These are phyloP conservation scores for Priocnemis perturbator DNA, from an alignment of 2,888 invertebrate species.

Conservation along the genomic window DNA sequence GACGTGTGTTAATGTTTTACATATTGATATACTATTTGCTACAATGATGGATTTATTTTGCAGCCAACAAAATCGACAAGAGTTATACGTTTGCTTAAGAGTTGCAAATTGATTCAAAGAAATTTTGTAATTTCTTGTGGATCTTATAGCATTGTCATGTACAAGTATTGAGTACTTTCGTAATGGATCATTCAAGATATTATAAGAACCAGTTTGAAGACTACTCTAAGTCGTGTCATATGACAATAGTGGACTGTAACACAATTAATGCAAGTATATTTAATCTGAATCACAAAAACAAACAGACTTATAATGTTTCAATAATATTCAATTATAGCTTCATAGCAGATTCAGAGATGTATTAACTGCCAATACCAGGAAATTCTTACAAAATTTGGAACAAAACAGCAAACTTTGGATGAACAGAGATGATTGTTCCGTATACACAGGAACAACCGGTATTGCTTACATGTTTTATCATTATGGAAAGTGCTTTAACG, in stretches of 20 bases:
- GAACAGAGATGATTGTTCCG: conserved; percentile 77
- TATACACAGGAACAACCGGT: conserved; percentile 87
- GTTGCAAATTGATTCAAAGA: neutral
- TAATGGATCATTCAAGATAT: conserved; percentile 43
- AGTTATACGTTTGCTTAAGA: neutral
- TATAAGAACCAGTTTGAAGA: conserved; percentile 77
- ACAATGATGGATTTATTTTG: neutral
- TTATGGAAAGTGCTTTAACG: conserved; percentile 67
- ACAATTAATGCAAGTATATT: conserved; percentile 27
- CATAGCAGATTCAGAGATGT: conserved; percentile 75
- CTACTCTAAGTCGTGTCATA: conserved; percentile 67
- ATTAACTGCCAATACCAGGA: conserved; percentile 74
- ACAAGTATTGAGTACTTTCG: neutral
- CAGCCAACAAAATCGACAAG: neutral
- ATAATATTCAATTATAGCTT: conserved; percentile 71
- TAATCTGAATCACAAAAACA: conserved; percentile 18
- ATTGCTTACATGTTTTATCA: conserved; percentile 82
- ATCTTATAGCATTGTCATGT: neutral
- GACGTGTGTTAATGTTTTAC: neutral
- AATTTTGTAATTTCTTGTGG: neutral
- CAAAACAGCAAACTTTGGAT: conserved; percentile 74
- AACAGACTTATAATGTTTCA: neutral
- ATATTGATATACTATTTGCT: too few relatives aligned
- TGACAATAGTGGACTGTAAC: too few relatives aligned
- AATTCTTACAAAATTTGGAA: conserved; percentile 74